Conservation (phyloP, 1,140 invertebrate species). For the Drosophila oshimai region DNA sequence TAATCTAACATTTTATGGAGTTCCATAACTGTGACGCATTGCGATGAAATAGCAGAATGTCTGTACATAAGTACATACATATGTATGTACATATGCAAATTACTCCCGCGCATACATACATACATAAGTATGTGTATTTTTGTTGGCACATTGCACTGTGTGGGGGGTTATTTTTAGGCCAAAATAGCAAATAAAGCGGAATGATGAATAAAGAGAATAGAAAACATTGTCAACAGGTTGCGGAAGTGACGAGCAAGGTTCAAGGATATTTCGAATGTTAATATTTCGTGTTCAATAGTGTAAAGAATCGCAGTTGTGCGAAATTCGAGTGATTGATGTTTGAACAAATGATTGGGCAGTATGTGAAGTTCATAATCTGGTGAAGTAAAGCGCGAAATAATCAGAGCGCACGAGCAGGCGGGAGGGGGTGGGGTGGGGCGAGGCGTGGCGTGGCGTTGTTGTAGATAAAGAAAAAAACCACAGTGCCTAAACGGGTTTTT, state of each 20-base stretch:
- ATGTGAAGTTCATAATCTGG: slow-evolving; percentile 39
- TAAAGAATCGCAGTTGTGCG: slow-evolving; percentile 1
- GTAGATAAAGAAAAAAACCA: slow-evolving; percentile 17
- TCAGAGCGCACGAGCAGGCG: slow-evolving; percentile 23
- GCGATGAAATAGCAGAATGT: slow-evolving; percentile 12
- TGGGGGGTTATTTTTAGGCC: slow-evolving; percentile 56
- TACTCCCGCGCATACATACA: not conserved
- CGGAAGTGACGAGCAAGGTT: slow-evolving; percentile 59
- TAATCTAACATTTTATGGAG: not conserved
- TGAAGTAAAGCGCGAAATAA: slow-evolving; percentile 29
- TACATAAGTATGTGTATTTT: slow-evolving; percentile 6
- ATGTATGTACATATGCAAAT: not conserved
- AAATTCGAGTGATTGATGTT: slow-evolving; percentile 43
- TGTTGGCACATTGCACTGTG: slow-evolving; percentile 71
- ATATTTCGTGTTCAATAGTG: not conserved
- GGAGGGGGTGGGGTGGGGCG: slow-evolving; percentile 25
- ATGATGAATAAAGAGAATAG: slow-evolving; percentile 19
- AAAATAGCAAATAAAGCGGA: slow-evolving; percentile 22
- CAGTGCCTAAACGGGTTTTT: slow-evolving; percentile 41
- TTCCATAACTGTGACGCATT: slow-evolving; percentile 30
- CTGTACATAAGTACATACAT: not conserved
- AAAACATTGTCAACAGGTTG: slow-evolving; percentile 72
- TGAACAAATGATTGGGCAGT: slow-evolving; percentile 52
- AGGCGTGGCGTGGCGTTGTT: slow-evolving; percentile 18
- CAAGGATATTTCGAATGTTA: slow-evolving; percentile 45